Evolutionary conservation across 2,797 vertebrate species (phyloP).

Genomic region (Neosilurus hyrtlii): DNA sequence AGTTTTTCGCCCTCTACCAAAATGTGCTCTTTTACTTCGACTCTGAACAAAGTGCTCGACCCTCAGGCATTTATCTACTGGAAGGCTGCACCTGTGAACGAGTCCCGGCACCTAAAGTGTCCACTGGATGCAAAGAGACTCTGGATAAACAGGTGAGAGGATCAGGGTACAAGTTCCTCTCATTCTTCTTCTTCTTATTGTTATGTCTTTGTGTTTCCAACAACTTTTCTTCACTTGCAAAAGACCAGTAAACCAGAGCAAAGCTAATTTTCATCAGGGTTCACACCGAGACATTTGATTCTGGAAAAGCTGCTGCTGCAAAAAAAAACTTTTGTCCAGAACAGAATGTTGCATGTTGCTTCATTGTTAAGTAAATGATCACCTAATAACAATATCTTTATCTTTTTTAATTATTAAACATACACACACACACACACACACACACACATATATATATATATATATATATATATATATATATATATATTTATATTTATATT

Average conservation of each 20-base stretch:
- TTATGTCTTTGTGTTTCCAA: background rate
- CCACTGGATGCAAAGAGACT: constrained; percentile 71
- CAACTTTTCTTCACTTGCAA: background rate
- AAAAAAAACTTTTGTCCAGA: background rate
- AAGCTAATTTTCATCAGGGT: background rate
- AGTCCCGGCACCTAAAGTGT: constrained; percentile 73
- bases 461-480: too few relatives aligned
- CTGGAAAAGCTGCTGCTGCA: background rate
- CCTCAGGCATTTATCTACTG: constrained; percentile 83
- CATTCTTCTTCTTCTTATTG: too few relatives aligned
- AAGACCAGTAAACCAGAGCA: background rate
- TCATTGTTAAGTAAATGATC: background rate
- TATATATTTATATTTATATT: too few relatives aligned
- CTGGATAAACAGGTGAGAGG: constrained; percentile 81
- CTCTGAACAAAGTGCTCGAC: constrained; percentile 80
- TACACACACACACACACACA: too few relatives aligned
- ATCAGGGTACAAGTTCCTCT: background rate
- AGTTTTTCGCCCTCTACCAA: constrained; percentile 86
- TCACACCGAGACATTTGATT: background rate
- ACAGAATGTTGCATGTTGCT: background rate
- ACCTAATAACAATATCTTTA: too few relatives aligned
- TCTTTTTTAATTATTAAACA: too few relatives aligned
- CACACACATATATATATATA: too few relatives aligned
- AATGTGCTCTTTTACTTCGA: constrained; percentile 89
- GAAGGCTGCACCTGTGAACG: constrained; percentile 85